Evolutionary conservation across 37 sponge, comb jelly and placozoan species (phyloP).

Genomic region (Cliona cf. orientalis): DNA sequence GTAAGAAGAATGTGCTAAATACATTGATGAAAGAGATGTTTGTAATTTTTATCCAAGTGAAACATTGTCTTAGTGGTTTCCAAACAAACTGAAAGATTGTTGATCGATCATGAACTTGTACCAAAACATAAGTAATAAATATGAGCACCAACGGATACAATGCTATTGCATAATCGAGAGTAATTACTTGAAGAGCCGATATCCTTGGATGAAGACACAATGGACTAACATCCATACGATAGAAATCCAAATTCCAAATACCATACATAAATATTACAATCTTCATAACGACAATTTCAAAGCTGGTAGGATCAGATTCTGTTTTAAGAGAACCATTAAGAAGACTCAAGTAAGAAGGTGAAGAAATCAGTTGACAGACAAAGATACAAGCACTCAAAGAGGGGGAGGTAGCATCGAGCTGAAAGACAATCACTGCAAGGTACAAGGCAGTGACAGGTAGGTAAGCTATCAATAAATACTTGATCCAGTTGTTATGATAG

Average conservation of each 20-base stretch:
- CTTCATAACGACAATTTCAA: no score
- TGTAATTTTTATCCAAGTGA: not conserved
- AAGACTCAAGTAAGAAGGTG: no score
- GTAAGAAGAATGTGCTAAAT: slow-evolving; percentile 12
- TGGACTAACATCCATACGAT: slow-evolving; percentile 1
- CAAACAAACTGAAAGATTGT: not conserved
- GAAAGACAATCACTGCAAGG: no score
- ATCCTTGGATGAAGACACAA: slow-evolving; percentile 14
- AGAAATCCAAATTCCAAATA: slow-evolving; percentile 42
- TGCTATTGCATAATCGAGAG: slow-evolving; percentile 1
- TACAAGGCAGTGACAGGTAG: no score
- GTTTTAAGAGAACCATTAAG: no score
- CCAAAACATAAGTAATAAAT: not conserved
- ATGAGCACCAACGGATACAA: slow-evolving; percentile 22
- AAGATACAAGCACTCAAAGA: no score
- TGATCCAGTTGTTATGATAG: no score
- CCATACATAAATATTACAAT: no score
- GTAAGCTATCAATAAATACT: no score
- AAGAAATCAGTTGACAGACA: no score
- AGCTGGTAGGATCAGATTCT: no score
- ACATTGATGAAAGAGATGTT: not conserved
- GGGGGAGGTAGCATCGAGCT: no score
- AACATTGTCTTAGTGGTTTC: not conserved
- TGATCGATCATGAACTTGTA: slow-evolving; percentile 9
- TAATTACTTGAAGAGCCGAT: not conserved